Conservation (phyloP, 2,797 vertebrate species). For the Amblyopsis hoosieri region DNA sequence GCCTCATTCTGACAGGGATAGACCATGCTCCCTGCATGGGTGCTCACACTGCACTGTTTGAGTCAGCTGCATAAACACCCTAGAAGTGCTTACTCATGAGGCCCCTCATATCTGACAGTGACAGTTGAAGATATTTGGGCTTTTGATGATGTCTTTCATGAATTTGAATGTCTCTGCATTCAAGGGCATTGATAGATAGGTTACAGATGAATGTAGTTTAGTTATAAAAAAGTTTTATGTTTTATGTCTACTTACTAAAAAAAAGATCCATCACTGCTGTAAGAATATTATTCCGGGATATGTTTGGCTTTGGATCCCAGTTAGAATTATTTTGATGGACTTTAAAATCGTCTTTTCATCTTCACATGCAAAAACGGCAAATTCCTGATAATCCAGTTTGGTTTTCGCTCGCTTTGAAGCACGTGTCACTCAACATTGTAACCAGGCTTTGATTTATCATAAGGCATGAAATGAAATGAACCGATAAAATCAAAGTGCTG, state of each 20-base stretch:
- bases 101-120: constrained; percentile 10
- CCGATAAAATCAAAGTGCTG: constrained; percentile 33
- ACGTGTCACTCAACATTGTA: constrained; percentile 28
- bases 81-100: constrained; percentile 18
- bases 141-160: constrained; percentile 4
- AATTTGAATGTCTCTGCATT: neutral
- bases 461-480: constrained; percentile 43
- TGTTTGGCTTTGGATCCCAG: constrained; percentile 23
- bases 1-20: constrained; percentile 26
- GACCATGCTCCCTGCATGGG: constrained; percentile 25
- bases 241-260: neutral
- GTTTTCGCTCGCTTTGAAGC: constrained; percentile 45
- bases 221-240: neutral
- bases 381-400: constrained; percentile 6
- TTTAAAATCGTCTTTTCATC: constrained; percentile 5
- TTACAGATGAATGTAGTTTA: neutral
- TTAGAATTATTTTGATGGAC: constrained; percentile 31
- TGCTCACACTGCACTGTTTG: constrained; percentile 23
- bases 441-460: constrained; percentile 47
- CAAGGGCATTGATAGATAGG: neutral
- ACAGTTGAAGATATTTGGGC: constrained; percentile 6
- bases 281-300: constrained; percentile 2
- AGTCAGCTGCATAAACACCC: constrained; percentile 67
- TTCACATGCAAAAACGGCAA: constrained; percentile 21
- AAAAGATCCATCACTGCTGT: constrained; percentile 2